A percentile compares a stretch with the other conserved stretches of the same genome.
Conservation (phyloP, 1,140 invertebrate genomes). For the Adoxophyes honmai region DNA sequence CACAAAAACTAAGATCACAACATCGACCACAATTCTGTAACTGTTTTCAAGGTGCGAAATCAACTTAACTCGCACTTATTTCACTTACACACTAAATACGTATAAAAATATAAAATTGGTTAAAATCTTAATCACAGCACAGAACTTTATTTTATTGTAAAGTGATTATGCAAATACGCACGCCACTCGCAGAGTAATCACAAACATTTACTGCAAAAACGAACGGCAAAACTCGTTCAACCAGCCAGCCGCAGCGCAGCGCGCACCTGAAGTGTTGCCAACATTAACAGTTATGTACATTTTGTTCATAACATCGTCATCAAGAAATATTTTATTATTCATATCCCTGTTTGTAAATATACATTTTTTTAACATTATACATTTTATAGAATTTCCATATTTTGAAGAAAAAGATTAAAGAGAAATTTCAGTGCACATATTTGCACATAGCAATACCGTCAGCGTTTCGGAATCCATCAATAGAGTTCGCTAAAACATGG, state of each 20-base stretch:
- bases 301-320: too few relatives aligned
- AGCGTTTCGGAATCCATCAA: too few relatives aligned
- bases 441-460: neutral
- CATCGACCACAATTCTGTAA: constrained; percentile 40
- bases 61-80: constrained; percentile 16
- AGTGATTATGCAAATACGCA: constrained; percentile 14
- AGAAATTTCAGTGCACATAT: neutral
- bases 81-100: constrained; percentile 48
- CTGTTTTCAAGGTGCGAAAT: constrained; percentile 29
- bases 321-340: neutral
- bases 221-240: constrained; percentile 12
- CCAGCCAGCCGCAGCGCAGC: constrained; percentile 2
- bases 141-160: constrained; percentile 21
- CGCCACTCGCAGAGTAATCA: constrained; percentile 23
- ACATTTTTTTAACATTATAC: neutral
- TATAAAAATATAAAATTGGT: constrained; percentile 34
- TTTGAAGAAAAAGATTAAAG: too few relatives aligned
- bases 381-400: too few relatives aligned
- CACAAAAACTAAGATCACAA: constrained; percentile 66
- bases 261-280: constrained; percentile 5
- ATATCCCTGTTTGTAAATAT: neutral
- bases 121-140: constrained; percentile 50
- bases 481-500: too few relatives aligned
- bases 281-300: neutral
- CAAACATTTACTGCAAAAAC: constrained; percentile 24